Evolutionary conservation across 2,797 vertebrate species (phyloP).

Genomic region (Hydrocynus forskahlii): DNA sequence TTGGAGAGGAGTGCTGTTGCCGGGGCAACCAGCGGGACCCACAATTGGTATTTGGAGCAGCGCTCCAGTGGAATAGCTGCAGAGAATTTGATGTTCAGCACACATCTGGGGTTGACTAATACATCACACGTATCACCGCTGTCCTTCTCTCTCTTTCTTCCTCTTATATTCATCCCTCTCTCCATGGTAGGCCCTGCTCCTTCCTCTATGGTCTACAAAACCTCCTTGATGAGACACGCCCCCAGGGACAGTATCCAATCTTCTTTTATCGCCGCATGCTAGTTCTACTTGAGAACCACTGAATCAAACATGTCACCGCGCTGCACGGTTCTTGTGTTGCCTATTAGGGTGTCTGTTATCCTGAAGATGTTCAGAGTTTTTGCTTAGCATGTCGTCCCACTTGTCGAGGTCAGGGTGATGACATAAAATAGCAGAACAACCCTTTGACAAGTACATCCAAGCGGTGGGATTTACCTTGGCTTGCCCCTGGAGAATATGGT

Average conservation of each 20-base stretch:
- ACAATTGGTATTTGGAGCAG: slow-evolving; percentile 82
- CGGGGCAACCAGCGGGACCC: slow-evolving; percentile 76
- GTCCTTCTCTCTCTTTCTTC: slow-evolving; percentile 13
- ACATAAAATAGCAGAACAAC: neutral
- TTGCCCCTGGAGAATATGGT: no score
- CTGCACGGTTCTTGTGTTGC: neutral
- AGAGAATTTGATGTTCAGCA: slow-evolving; percentile 80
- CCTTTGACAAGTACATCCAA: no score
- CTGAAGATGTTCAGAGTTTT: neutral
- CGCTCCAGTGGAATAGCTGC: slow-evolving; percentile 76
- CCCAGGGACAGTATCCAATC: slow-evolving; percentile 39
- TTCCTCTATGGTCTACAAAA: slow-evolving; percentile 34
- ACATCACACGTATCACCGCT: slow-evolving; percentile 50
- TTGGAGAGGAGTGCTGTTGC: slow-evolving; percentile 82
- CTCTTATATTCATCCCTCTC: slow-evolving; percentile 10
- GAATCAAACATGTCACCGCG: neutral
- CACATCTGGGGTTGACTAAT: slow-evolving; percentile 82
- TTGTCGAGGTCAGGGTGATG: neutral
- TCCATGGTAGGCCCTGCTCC: slow-evolving; percentile 20
- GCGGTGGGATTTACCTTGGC: no score
- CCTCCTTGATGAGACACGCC: slow-evolving; percentile 11
- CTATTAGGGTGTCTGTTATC: slow-evolving; percentile 13
- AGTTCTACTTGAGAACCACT: slow-evolving; percentile 26
- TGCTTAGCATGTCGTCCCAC: neutral
- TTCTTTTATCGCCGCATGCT: slow-evolving; percentile 39